phyloP scores from a whole-genome alignment of 35 echinoderm and acorn worm genomes.

The Ophioderma brevispina region DNA sequence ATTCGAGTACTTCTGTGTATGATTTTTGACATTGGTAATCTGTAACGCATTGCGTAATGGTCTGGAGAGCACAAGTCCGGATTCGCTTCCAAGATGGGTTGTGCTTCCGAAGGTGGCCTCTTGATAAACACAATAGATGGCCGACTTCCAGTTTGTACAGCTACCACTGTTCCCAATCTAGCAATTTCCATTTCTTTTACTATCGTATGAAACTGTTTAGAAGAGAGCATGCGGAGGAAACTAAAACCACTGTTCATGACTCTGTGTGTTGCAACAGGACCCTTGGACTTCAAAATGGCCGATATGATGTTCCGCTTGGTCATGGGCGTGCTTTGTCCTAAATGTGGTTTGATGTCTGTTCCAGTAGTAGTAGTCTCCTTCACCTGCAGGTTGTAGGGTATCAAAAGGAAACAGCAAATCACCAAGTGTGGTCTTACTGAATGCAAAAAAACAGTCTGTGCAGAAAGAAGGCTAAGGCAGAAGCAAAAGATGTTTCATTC shows the following conservation, averaged over 20 bases:
- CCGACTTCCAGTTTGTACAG: not conserved
- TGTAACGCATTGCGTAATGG: not conserved
- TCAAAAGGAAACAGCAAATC: not conserved
- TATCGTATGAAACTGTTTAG: not conserved
- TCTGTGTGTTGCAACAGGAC: not conserved
- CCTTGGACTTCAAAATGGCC: not conserved
- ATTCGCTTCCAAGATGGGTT: not conserved
- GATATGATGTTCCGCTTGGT: constrained; percentile 1
- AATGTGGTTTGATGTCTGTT: not conserved
- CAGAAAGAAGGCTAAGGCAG: not conserved
- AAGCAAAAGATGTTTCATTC: too few relatives aligned
- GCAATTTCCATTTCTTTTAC: not conserved
- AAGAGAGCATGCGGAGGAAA: not conserved
- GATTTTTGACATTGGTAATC: constrained; percentile 1
- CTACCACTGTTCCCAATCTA: not conserved
- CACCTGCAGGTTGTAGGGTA: not conserved
- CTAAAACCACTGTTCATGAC: not conserved
- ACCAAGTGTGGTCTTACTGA: not conserved
- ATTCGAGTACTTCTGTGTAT: not conserved
- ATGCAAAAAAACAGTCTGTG: not conserved
- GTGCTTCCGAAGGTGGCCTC: not conserved
- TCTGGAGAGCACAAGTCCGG: not conserved
- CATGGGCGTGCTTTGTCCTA: not conserved
- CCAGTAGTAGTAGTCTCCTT: not conserved
- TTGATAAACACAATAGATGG: not conserved